Evolutionary conservation across 2,797 vertebrate species (phyloP).

Genomic region (Enoplosus armatus): DNA sequence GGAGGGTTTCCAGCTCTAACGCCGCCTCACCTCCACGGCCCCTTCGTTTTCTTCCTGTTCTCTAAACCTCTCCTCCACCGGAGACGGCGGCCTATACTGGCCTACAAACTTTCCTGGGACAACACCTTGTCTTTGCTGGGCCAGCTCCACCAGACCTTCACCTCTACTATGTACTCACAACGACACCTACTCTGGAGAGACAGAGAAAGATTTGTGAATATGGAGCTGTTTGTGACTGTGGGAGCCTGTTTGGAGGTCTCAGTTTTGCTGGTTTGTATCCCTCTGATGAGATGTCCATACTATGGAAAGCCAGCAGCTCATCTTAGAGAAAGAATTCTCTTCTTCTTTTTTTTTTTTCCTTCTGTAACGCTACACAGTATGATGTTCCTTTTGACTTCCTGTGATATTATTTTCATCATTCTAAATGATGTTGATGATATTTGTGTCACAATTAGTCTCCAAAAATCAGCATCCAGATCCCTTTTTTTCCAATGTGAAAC

Average conservation of each 20-base stretch:
- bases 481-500: constrained; percentile 81
- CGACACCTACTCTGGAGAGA: constrained; percentile 23
- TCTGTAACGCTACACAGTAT: constrained; percentile 3
- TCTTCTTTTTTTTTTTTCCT: constrained; percentile 3
- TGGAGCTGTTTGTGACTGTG: constrained; percentile 25
- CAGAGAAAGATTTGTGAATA: constrained; percentile 40
- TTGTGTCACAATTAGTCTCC: constrained; percentile 57
- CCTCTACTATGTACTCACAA: constrained; percentile 25
- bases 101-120: constrained; percentile 3
- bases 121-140: constrained; percentile 16
- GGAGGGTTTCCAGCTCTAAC: constrained; percentile 91
- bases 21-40: neutral
- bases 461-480: constrained; percentile 62
- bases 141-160: constrained; percentile 18
- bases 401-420: constrained; percentile 37
- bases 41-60: neutral
- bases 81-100: constrained; percentile 16
- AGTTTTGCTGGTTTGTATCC: constrained; percentile 8
- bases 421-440: constrained; percentile 43
- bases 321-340: constrained; percentile 4
- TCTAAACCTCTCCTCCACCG: constrained; percentile 9
- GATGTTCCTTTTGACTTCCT: constrained; percentile 24
- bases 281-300: constrained; percentile 19
- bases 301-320: constrained; percentile 10
- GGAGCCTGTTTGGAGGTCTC: constrained; percentile 24